These are phyloP conservation scores for Orchesella cincta DNA, from an alignment of 1,140 invertebrate genomes.

Conservation along the genomic window DNA sequence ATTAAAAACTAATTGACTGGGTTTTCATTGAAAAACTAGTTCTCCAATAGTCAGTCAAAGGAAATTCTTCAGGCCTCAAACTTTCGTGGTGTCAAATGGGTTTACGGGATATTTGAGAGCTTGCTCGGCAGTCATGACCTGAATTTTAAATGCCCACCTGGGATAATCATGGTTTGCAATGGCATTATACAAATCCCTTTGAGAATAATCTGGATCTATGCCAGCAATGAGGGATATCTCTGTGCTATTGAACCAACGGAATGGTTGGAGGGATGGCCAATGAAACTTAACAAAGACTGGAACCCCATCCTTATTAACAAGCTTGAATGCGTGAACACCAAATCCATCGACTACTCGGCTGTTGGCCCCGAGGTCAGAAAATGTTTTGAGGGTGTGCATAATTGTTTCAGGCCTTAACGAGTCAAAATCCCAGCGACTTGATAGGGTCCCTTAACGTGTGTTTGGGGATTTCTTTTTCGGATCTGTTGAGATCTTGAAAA, in stretches of 20 bases:
- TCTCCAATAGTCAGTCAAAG: background rate
- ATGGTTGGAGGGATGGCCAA: background rate
- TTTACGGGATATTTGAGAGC: constrained; percentile 4
- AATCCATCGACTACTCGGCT: constrained; percentile 65
- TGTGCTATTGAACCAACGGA: background rate
- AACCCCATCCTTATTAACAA: background rate
- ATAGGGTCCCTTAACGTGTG: constrained; percentile 63
- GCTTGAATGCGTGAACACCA: constrained; percentile 72
- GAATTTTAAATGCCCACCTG: constrained; percentile 1
- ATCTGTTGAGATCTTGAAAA: constrained; percentile 51
- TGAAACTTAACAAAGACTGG: constrained; percentile 16
- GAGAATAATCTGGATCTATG: constrained; percentile 4
- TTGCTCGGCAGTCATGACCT: constrained; percentile 18
- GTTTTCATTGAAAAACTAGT: constrained; percentile 31
- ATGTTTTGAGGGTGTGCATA: constrained; percentile 62
- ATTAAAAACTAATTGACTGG: constrained; percentile 39
- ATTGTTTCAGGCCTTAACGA: constrained; percentile 61
- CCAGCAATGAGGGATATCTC: background rate
- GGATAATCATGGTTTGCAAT: constrained; percentile 7
- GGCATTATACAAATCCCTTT: constrained; percentile 7
- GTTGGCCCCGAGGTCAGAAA: constrained; percentile 63
- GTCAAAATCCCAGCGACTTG: constrained; percentile 64
- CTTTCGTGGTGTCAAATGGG: constrained; percentile 20
- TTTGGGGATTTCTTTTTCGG: constrained; percentile 71
- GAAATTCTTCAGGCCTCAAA: constrained; percentile 11